Conservation (phyloP, 2,113 vertebrate genomes). For the Mobula hypostoma region DNA sequence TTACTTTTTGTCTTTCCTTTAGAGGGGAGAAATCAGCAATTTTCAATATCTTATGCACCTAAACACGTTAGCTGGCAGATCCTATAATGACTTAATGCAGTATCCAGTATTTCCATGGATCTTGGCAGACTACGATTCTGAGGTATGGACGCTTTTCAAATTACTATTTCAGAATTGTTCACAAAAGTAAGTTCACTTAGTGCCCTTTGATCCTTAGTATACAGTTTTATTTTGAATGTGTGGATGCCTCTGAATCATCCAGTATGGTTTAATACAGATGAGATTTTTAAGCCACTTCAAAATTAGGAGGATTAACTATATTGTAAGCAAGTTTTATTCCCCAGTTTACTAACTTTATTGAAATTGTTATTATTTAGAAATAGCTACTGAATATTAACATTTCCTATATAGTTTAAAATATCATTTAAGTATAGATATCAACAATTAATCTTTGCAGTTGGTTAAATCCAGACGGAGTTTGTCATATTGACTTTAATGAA, state of each 20-base stretch:
- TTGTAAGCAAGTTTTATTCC: background rate
- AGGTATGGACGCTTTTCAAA: conserved; percentile 60
- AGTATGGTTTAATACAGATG: background rate
- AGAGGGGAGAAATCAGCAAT: conserved; percentile 98
- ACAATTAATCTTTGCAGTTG: background rate
- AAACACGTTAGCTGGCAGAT: conserved; percentile 91
- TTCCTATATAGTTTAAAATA: background rate
- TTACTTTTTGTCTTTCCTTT: conserved; percentile 42
- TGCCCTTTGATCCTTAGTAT: background rate
- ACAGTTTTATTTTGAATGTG: background rate
- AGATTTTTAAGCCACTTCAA: background rate
- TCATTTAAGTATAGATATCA: background rate
- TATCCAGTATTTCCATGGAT: conserved; percentile 98
- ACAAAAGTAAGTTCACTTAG: background rate
- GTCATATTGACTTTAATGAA: background rate
- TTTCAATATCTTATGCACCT: conserved; percentile 99
- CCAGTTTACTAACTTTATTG: no score
- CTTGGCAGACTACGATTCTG: conserved; percentile 85
- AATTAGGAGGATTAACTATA: background rate
- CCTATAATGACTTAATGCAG: conserved; percentile 98
- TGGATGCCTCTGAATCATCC: background rate
- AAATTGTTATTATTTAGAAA: background rate
- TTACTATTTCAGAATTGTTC: background rate
- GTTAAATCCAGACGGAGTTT: background rate
- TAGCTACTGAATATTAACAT: background rate